Conservation (phyloP, 2,888 invertebrate species). For the Scaptomyza cyrtandrae region DNA sequence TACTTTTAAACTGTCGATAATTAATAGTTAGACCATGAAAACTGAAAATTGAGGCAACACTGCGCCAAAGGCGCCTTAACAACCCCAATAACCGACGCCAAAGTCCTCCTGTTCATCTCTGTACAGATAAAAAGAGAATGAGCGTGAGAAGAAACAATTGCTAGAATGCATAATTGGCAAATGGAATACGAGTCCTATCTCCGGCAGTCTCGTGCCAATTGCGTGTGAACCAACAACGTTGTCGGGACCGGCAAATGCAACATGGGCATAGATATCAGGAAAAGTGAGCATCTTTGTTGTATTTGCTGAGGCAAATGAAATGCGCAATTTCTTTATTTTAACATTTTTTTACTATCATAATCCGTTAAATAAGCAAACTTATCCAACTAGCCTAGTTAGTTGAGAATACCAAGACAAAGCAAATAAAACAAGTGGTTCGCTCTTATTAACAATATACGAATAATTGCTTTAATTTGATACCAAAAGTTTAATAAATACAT, state of each 20-base stretch:
- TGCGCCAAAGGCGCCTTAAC: constrained; percentile 15
- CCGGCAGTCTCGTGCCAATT: constrained; percentile 56
- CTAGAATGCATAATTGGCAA: constrained; percentile 30
- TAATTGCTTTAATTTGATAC: too few relatives aligned
- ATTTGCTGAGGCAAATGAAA: constrained; percentile 11
- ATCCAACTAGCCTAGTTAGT: too few relatives aligned
- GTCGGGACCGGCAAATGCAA: constrained; percentile 49
- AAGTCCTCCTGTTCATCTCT: not conserved
- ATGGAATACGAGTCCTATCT: constrained; percentile 29
- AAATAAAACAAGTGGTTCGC: constrained; percentile 4
- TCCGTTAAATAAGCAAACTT: not conserved
- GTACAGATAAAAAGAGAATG: constrained; percentile 3
- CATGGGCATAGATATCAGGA: constrained; percentile 35
- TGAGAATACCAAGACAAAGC: not conserved
- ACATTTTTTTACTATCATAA: not conserved
- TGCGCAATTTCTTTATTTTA: constrained; percentile 2
- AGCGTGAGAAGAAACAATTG: constrained; percentile 16
- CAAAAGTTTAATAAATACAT: not conserved
- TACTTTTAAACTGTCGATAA: constrained; percentile 11
- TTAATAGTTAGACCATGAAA: not conserved
- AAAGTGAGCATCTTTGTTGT: constrained; percentile 41
- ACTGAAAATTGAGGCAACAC: constrained; percentile 11
- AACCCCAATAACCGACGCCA: constrained; percentile 7
- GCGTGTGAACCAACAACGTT: constrained; percentile 59
- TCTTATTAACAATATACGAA: too few relatives aligned